Conservation (phyloP, 2,888 invertebrate species). For the Dastarcus helophoroides region DNA sequence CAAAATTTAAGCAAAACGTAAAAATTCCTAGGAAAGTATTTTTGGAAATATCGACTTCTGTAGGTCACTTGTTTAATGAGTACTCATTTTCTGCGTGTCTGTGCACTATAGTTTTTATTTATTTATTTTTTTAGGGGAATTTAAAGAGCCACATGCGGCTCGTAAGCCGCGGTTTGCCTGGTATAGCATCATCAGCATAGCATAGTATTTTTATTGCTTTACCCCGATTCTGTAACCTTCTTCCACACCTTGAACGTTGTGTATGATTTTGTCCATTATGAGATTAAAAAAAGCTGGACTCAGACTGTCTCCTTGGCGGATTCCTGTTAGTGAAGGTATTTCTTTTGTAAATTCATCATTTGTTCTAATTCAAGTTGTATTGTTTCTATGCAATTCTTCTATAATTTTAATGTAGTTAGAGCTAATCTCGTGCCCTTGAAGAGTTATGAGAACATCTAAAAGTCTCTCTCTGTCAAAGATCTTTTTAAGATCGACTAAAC, state of each 20-base stretch:
- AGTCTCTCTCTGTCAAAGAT: slow-evolving; percentile 4
- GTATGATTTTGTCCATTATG: slow-evolving; percentile 2
- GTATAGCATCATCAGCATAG: slow-evolving; percentile 1
- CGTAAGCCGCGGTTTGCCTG: too few species aligned
- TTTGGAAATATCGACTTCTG: too few species aligned
- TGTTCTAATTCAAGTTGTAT: slow-evolving; percentile 5
- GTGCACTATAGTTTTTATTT: too few species aligned
- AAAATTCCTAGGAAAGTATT: too few species aligned
- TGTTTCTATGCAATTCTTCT: slow-evolving; percentile 4
- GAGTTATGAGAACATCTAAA: slow-evolving; percentile 2
- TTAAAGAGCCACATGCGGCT: too few species aligned
- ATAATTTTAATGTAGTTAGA: slow-evolving; percentile 5
- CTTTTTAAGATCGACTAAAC: slow-evolving; percentile 4
- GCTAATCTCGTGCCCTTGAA: slow-evolving; percentile 2
- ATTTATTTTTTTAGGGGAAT: too few species aligned
- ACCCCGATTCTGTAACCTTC: neutral
- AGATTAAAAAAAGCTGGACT: slow-evolving; percentile 4
- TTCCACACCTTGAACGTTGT: neutral
- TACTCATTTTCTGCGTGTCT: too few species aligned
- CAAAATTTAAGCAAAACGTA: too few species aligned
- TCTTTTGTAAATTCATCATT: too few species aligned
- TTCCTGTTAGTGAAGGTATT: slow-evolving; percentile 6
- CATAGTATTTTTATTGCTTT: neutral
- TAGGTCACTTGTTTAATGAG: too few species aligned
- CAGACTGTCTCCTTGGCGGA: slow-evolving; percentile 2